phyloP scores from a whole-genome alignment of 2,888 invertebrate genomes.

The Osedax frankpressi region DNA sequence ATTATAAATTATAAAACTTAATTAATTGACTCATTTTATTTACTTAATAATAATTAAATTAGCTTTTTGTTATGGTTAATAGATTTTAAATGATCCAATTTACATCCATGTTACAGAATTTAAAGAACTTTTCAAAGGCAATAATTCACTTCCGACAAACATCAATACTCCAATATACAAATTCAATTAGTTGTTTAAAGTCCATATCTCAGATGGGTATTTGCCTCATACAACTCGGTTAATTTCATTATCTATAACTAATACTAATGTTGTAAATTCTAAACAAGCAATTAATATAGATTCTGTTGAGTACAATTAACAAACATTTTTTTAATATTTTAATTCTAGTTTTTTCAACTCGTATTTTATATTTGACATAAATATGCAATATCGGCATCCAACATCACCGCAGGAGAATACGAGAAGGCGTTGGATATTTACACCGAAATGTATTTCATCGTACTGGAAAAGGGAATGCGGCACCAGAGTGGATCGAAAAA shows the following conservation, averaged over 20 bases:
- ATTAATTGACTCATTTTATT: too few species aligned
- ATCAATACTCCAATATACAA: neutral
- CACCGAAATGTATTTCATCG: neutral
- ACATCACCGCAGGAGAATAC: neutral
- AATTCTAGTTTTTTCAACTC: too few species aligned
- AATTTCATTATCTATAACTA: too few species aligned
- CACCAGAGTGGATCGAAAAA: neutral
- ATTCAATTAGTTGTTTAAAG: neutral
- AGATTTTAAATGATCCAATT: too few species aligned
- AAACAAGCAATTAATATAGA: too few species aligned
- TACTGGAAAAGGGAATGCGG: neutral
- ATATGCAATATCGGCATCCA: neutral
- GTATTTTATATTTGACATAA: too few species aligned
- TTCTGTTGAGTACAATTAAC: too few species aligned
- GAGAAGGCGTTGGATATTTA: neutral
- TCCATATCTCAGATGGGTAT: neutral
- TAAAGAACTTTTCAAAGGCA: neutral
- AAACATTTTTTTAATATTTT: too few species aligned
- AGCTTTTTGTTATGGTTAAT: too few species aligned
- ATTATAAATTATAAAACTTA: too few species aligned
- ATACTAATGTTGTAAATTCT: too few species aligned
- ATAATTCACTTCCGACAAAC: neutral
- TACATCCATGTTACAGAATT: neutral
- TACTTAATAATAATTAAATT: too few species aligned
- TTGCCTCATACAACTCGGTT: neutral